Evolutionary conservation across 2,888 invertebrate species (phyloP).

Genomic region (Zhuqinia jingwanae): DNA sequence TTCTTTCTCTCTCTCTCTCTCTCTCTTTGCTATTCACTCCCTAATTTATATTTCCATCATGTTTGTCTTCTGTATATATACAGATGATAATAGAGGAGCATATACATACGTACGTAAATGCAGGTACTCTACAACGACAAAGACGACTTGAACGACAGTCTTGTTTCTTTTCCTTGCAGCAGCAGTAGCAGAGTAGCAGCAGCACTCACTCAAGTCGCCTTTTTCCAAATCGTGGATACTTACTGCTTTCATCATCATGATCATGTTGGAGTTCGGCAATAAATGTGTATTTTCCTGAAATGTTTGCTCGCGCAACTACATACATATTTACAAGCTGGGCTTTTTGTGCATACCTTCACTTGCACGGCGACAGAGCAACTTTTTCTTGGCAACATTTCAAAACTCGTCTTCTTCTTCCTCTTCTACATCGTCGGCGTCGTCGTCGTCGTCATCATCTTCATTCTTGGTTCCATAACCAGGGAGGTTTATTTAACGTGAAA

Average conservation of each 20-base stretch:
- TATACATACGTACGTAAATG: background rate
- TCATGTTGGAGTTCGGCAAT: constrained; percentile 33
- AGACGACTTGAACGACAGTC: background rate
- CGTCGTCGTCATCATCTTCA: background rate
- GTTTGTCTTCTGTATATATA: constrained; percentile 2
- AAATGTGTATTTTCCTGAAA: constrained; percentile 39
- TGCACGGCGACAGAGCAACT: background rate
- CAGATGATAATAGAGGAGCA: constrained; percentile 20
- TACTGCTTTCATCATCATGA: constrained; percentile 2
- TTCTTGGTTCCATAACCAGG: background rate
- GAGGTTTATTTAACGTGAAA: constrained; percentile 43
- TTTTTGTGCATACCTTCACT: too few relatives aligned
- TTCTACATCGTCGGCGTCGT: background rate
- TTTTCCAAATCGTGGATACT: background rate
- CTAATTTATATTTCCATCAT: constrained; percentile 36
- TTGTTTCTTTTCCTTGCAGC: background rate
- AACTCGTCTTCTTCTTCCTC: constrained; percentile 27
- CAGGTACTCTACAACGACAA: background rate
- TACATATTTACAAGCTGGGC: background rate
- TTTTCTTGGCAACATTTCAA: constrained; percentile 64
- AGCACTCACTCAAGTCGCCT: background rate
- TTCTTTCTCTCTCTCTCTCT: too few relatives aligned
- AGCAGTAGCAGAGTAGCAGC: too few relatives aligned
- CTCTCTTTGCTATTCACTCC: too few relatives aligned
- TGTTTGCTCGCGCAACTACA: constrained; percentile 10